A percentile compares a stretch with the other conserved stretches of the same genome.
Conservation (phyloP, 1,140 invertebrate species). For the Drosophila pseudoananassae region DNA sequence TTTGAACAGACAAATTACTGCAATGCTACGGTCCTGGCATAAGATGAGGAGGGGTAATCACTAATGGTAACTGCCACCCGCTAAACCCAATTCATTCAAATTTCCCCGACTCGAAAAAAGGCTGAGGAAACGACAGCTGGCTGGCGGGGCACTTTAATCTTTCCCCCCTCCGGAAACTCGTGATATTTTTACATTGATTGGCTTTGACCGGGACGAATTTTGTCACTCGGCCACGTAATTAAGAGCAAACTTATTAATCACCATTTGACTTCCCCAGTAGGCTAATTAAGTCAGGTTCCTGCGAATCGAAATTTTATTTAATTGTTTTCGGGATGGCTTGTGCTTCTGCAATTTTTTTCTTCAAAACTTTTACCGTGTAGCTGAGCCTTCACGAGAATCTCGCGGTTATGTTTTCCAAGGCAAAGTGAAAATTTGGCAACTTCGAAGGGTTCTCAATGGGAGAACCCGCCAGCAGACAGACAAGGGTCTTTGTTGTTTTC, state of each 20-base stretch:
- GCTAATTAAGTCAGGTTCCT: conserved; percentile 73
- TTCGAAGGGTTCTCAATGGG: conserved; percentile 8
- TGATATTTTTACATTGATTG: conserved; percentile 43
- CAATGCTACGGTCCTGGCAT: conserved; percentile 8
- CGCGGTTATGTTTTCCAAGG: conserved; percentile 24
- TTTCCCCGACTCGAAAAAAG: conserved; percentile 2
- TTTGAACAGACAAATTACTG: conserved; percentile 78
- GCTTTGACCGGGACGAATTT: conserved; percentile 25
- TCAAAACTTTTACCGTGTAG: not conserved
- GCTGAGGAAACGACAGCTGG: conserved; percentile 10
- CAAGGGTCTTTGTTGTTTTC: conserved; percentile 1
- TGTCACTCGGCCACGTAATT: conserved; percentile 65
- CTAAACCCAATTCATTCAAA: conserved; percentile 73
- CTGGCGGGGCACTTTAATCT: conserved; percentile 61
- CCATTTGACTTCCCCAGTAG: conserved; percentile 12
- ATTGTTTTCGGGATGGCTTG: conserved; percentile 25
- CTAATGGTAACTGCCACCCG: conserved; percentile 48
- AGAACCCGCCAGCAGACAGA: not conserved
- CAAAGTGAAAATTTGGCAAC: conserved; percentile 64
- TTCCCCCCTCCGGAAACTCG: conserved; percentile 48
- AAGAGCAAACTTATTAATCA: conserved; percentile 73
- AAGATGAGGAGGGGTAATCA: conserved; percentile 11
- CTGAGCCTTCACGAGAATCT: conserved; percentile 10
- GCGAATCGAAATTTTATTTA: conserved; percentile 53
- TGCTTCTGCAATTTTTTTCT: not conserved